Base-by-base conservation (phyloP, 2,113 vertebrate species). In the Melanostigma gelatinosum region DNA sequence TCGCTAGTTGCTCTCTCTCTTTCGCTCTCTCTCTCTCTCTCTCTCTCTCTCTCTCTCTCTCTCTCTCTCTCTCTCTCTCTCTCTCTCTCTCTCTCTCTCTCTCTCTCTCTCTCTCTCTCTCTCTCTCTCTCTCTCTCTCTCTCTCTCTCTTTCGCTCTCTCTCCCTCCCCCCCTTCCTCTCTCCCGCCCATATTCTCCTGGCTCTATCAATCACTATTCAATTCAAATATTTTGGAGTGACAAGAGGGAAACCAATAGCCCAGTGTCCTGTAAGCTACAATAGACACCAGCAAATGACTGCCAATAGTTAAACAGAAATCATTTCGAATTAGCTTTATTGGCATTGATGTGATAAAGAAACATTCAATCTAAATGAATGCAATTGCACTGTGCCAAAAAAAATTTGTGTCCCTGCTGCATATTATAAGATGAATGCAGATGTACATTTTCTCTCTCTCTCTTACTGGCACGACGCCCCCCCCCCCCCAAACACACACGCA, bases 131-230 rank as follows among this genome's bases (percentile, higher is more conserved):
- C 71, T 24, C 75, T 72, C 75, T 44, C 82, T 72, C 74, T 46
- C 82, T 55, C 61, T 46, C 68, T 65, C 67, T 57, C 64, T 24
- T 75, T 72, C 75, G 44, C 82, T 72, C 74, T 46, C 82, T 55
- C 61, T 46, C 68, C 65, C 67, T 52, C 64, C 61, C 46, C 75
- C 48, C 75, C 55, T 24, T 24, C 24, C 24, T 24, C 24, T 24
- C 24, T 24, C 24, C 24, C 24, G 24, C 58, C 27, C 65, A 11
- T 40, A 32, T 22, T 70, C 7, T 46, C 69, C 79, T 68, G 48
- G 38, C 83, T 83, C 82, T 65, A 83, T 87, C 86, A 90, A 82
- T 89, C 88, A 82, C 81, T 40, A 66, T 82, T 90, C 66, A 82
- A 76, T 86, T 80, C 74, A 74, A 75, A 87, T 83, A 82, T 88